phyloP scores from a whole-genome alignment of 2,888 invertebrate species.

The Thereva nobilitata region DNA sequence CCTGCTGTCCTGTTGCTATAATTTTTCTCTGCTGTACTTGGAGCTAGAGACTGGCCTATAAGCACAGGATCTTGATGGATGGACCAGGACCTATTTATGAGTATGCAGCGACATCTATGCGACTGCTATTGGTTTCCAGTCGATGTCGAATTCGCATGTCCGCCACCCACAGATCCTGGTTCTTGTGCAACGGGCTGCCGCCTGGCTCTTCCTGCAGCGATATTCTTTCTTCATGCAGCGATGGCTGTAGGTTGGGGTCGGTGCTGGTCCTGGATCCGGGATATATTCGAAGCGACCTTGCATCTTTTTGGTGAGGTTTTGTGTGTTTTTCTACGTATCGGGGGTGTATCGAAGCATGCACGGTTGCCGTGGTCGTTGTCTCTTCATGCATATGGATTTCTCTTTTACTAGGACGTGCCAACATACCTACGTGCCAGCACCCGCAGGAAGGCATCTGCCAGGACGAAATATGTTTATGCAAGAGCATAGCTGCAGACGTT shows the following conservation, averaged over 20 bases:
- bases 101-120: conserved; percentile 31
- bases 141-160: conserved; percentile 37
- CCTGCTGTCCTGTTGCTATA: conserved; percentile 9
- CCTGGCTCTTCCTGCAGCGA: conserved; percentile 29
- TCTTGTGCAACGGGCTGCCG: not conserved
- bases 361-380: conserved; percentile 32
- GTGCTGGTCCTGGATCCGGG: not conserved
- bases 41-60: conserved; percentile 37
- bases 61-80: conserved; percentile 40
- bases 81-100: conserved; percentile 38
- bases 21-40: conserved; percentile 37
- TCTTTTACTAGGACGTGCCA: conserved; percentile 35
- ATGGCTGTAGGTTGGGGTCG: conserved; percentile 18
- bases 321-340: conserved; percentile 37
- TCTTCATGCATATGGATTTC: conserved; percentile 35
- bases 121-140: conserved; percentile 40
- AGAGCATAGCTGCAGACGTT: conserved; percentile 38
- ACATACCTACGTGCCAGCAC: conserved; percentile 33
- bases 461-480: conserved; percentile 38
- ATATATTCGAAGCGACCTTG: conserved; percentile 33
- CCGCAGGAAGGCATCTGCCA: conserved; percentile 29
- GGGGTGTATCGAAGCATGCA: conserved; percentile 32
- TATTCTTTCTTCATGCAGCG: conserved; percentile 29
- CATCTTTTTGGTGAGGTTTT: conserved; percentile 41
- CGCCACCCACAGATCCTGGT: conserved; percentile 11